Conservation (phyloP, 2,113 vertebrate genomes). For the Pterocles gutturalis region DNA sequence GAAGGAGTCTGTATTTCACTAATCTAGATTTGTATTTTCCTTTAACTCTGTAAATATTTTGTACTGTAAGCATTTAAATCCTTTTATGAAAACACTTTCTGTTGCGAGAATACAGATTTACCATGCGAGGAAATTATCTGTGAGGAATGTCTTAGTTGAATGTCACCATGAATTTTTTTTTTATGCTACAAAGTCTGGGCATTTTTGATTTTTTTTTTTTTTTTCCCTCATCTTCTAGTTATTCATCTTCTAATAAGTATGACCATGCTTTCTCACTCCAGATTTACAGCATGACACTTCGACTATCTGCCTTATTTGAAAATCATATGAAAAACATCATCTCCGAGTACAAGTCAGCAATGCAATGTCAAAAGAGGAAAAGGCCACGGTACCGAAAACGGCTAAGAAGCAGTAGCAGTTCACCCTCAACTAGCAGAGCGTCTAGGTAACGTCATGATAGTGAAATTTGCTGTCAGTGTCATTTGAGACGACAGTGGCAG, state of each 20-base stretch:
- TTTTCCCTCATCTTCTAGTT: neutral
- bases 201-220: neutral
- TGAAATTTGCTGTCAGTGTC: neutral
- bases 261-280: constrained; percentile 45
- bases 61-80: neutral
- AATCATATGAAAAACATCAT: constrained; percentile 91
- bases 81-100: neutral
- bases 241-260: neutral
- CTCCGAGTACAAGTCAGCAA: constrained; percentile 91
- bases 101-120: neutral
- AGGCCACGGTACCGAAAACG: constrained; percentile 86
- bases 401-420: constrained; percentile 89
- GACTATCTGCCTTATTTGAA: constrained; percentile 95
- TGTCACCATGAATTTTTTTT: neutral
- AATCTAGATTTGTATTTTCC: neutral
- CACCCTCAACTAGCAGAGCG: constrained; percentile 82
- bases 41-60: neutral
- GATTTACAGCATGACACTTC: constrained; percentile 97
- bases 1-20: neutral
- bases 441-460: constrained; percentile 75
- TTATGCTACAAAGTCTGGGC: neutral
- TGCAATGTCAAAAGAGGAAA: constrained; percentile 88
- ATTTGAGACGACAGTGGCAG: neutral
- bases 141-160: neutral
- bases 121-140: neutral